These are phyloP conservation scores for Pomacea maculata DNA, from an alignment of 1,140 invertebrate genomes.

Conservation along the genomic window DNA sequence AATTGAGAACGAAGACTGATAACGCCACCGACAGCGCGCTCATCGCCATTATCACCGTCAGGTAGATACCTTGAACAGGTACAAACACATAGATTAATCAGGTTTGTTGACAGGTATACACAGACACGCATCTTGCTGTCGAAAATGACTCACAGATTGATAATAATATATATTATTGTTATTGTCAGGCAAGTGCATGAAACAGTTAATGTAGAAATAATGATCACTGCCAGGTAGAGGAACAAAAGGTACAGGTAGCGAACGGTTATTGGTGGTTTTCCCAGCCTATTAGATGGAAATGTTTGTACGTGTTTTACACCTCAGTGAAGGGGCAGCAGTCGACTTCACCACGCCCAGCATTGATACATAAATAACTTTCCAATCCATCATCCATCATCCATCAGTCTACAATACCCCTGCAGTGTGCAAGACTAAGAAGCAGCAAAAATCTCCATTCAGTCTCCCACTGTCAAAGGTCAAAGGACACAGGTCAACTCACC, in stretches of 20 bases:
- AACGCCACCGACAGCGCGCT: constrained; percentile 64
- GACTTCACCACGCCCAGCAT: too few species aligned
- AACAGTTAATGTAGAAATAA: neutral
- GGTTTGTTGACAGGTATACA: neutral
- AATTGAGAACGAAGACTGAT: constrained; percentile 64
- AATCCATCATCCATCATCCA: too few species aligned
- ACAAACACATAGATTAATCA: neutral
- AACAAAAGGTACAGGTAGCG: neutral
- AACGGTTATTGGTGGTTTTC: too few species aligned
- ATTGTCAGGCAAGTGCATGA: neutral
- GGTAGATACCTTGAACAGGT: constrained; percentile 61
- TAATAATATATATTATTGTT: neutral
- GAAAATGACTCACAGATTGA: neutral
- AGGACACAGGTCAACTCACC: constrained; percentile 58
- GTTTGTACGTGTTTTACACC: too few species aligned
- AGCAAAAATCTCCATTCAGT: too few species aligned
- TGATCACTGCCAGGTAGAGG: neutral
- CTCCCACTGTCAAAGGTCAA: too few species aligned
- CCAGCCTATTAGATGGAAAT: too few species aligned
- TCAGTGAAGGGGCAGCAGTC: too few species aligned
- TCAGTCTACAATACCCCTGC: too few species aligned
- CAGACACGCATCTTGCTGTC: neutral
- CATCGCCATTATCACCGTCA: constrained; percentile 65
- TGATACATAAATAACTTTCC: too few species aligned
- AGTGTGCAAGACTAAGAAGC: too few species aligned